Percentiles rank a stretch among this genome's conserved stretches.
These are phyloP conservation scores for Pyrrhosoma nymphula DNA, from an alignment of 2,888 invertebrate species.

Conservation along the genomic window DNA sequence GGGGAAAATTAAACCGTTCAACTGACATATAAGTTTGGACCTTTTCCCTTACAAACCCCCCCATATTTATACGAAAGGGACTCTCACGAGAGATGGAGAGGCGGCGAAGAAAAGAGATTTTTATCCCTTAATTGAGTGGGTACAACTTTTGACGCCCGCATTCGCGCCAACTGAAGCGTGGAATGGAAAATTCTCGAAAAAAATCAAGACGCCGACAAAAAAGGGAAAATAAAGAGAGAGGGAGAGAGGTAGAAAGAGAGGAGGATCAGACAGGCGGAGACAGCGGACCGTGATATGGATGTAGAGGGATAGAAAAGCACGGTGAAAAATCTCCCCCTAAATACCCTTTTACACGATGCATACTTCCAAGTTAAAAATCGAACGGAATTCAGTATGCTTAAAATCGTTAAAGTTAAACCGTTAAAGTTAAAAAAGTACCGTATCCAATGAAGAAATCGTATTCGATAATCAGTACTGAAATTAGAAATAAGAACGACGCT, in stretches of 20 bases:
- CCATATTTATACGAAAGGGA: not conserved
- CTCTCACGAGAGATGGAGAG: not conserved
- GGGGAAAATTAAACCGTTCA: not conserved
- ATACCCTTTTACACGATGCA: too few relatives aligned
- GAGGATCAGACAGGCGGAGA: not conserved
- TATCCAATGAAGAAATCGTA: too few relatives aligned
- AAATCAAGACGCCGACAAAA: not conserved
- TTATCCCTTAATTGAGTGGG: constrained; percentile 23
- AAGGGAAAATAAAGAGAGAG: not conserved
- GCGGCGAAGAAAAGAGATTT: not conserved
- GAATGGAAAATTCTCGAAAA: constrained; percentile 22
- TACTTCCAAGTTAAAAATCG: too few relatives aligned
- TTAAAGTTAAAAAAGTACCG: too few relatives aligned
- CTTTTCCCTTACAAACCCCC: not conserved
- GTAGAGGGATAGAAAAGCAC: not conserved
- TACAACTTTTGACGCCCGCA: constrained; percentile 7
- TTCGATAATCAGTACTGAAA: too few relatives aligned
- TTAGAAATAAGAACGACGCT: too few relatives aligned
- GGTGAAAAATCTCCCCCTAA: not conserved
- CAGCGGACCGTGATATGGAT: not conserved
- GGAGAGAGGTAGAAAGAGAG: not conserved
- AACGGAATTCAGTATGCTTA: too few relatives aligned
- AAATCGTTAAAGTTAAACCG: too few relatives aligned
- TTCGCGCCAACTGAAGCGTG: not conserved
- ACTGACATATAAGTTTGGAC: not conserved